Percentiles rank a stretch among this genome's conserved stretches.
Conservation (phyloP, 1,140 invertebrate genomes). For the Colletes gigas region DNA sequence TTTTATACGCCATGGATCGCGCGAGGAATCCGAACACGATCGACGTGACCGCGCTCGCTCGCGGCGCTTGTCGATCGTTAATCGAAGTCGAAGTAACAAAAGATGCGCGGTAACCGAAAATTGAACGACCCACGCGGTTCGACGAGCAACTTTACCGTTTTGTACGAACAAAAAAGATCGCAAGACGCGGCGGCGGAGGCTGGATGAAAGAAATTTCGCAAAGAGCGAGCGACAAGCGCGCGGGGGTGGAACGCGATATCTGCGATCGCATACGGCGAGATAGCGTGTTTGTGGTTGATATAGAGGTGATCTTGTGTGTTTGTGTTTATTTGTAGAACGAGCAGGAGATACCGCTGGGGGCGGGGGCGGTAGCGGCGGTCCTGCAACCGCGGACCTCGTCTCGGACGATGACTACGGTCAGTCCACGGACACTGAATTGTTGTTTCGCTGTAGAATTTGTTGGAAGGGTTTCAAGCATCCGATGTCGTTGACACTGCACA, state of each 20-base stretch:
- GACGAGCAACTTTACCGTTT: too few relatives aligned
- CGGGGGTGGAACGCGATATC: slow-evolving; percentile 20
- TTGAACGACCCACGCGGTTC: too few relatives aligned
- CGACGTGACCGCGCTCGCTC: neutral
- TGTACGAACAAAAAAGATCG: neutral
- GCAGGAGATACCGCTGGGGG: slow-evolving; percentile 65
- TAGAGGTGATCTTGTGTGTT: slow-evolving; percentile 71
- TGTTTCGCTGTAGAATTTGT: slow-evolving; percentile 85
- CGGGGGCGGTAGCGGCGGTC: slow-evolving; percentile 49
- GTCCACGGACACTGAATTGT: slow-evolving; percentile 77
- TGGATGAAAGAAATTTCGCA: too few relatives aligned
- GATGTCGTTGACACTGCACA: slow-evolving; percentile 88
- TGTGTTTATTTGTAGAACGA: slow-evolving; percentile 76
- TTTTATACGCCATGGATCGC: neutral
- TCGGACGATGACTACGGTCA: slow-evolving; percentile 72
- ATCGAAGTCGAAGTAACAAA: neutral
- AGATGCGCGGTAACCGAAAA: neutral
- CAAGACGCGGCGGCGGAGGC: neutral
- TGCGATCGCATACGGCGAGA: slow-evolving; percentile 16
- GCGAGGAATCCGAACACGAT: slow-evolving; percentile 27
- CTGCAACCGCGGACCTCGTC: slow-evolving; percentile 61
- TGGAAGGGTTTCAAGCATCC: slow-evolving; percentile 89
- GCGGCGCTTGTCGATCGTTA: neutral
- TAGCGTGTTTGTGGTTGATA: slow-evolving; percentile 43
- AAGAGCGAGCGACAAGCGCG: neutral